Conservation (phyloP, 2,797 vertebrate species). For the Leptatherina wallacei region DNA sequence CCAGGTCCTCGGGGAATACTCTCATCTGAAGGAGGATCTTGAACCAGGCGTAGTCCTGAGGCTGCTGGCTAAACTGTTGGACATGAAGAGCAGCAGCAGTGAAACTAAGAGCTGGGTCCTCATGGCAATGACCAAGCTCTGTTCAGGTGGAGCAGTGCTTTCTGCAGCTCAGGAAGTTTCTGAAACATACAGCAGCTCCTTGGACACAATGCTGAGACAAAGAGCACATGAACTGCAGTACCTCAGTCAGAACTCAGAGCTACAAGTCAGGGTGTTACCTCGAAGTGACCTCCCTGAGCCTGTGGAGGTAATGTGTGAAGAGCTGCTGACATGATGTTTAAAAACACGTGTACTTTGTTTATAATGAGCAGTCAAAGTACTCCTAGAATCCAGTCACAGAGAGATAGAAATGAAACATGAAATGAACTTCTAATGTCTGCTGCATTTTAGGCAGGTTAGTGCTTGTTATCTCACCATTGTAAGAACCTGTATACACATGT, state of each 20-base stretch:
- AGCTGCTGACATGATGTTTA: not conserved
- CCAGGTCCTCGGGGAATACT: conserved; percentile 96
- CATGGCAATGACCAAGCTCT: conserved; percentile 90
- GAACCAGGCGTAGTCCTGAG: conserved; percentile 80
- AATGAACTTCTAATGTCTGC: not conserved
- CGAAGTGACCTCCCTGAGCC: conserved; percentile 76
- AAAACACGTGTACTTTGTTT: not conserved
- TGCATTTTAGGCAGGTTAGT: conserved; percentile 9
- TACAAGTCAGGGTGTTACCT: conserved; percentile 85
- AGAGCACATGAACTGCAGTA: conserved; percentile 89
- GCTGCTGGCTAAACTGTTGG: conserved; percentile 85
- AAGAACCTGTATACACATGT: conserved; percentile 29
- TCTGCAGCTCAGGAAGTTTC: conserved; percentile 79
- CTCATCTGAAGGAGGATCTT: conserved; percentile 82
- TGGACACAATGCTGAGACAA: conserved; percentile 92
- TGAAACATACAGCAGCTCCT: conserved; percentile 83
- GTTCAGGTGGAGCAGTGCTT: conserved; percentile 65
- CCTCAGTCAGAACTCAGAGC: conserved; percentile 83
- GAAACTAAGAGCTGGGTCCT: conserved; percentile 94
- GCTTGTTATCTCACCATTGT: not conserved
- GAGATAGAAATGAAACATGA: not conserved
- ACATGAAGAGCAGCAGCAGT: conserved; percentile 81
- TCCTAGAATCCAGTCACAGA: not conserved
- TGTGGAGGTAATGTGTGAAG: conserved; percentile 83
- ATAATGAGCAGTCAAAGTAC: not conserved